Percentiles rank a stretch among this genome's conserved stretches.
Evolutionary conservation across 2,797 vertebrate species (phyloP).

Genomic region (Setipinna tenuifilis): DNA sequence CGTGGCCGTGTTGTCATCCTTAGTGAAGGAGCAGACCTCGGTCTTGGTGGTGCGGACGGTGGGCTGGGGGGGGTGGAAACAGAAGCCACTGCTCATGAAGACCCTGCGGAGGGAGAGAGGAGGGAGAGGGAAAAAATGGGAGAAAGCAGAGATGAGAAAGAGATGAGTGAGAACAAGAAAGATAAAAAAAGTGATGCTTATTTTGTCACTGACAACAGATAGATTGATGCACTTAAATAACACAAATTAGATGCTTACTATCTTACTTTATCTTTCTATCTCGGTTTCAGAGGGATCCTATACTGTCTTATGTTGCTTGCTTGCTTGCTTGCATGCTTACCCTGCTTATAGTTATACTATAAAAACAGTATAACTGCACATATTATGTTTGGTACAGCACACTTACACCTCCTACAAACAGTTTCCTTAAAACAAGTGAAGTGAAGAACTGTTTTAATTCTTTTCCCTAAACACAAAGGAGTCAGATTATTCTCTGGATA

Average conservation of each 20-base stretch:
- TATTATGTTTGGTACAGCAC: neutral
- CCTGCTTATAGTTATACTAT: neutral
- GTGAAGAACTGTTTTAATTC: neutral
- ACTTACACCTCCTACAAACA: neutral
- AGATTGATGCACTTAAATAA: neutral
- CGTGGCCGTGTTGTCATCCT: slow-evolving; percentile 47
- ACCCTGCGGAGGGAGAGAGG: slow-evolving; percentile 56
- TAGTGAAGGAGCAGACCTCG: slow-evolving; percentile 58
- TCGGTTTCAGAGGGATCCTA: no score
- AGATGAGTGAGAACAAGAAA: neutral
- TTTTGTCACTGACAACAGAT: neutral
- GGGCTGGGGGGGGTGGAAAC: slow-evolving; percentile 70
- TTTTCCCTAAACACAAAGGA: neutral
- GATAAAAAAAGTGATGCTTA: neutral
- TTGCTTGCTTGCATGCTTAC: neutral
- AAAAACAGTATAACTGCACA: neutral
- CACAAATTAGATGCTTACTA: neutral
- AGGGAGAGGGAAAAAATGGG: slow-evolving; percentile 29
- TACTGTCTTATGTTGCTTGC: no score
- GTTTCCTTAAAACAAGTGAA: neutral
- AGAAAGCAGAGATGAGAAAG: neutral
- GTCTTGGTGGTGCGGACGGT: slow-evolving; percentile 55
- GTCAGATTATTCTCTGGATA: neutral
- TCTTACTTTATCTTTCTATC: neutral
- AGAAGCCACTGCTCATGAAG: slow-evolving; percentile 69